Percentiles rank a stretch among this genome's conserved stretches.
Evolutionary conservation across 2,113 vertebrate genomes (phyloP).

Genomic region (Cacatua alba): DNA sequence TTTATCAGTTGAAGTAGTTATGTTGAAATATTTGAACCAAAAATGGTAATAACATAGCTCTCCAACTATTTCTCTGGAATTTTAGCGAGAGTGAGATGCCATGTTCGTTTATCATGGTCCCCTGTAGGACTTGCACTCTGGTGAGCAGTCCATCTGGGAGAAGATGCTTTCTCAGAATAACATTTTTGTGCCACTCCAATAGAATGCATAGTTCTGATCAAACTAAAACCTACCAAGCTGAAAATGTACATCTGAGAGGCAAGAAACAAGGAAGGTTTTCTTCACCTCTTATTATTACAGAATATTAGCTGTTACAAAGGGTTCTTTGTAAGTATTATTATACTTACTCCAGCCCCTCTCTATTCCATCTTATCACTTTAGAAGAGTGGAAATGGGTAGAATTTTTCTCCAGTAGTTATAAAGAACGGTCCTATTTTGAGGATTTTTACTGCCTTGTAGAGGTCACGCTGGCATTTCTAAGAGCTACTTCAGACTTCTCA

Average conservation of each 20-base stretch:
- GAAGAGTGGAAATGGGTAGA: constrained; percentile 31
- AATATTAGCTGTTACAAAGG: constrained; percentile 19
- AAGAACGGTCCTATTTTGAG: constrained; percentile 33
- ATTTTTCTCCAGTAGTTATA: constrained; percentile 23
- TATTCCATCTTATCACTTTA: constrained; percentile 10
- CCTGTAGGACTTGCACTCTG: neutral
- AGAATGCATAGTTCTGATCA: neutral
- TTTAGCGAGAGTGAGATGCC: neutral
- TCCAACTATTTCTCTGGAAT: neutral
- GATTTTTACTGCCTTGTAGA: constrained; percentile 28
- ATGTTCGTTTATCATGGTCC: neutral
- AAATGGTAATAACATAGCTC: neutral
- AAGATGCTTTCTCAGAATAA: neutral
- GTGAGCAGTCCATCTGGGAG: neutral
- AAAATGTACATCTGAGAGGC: neutral
- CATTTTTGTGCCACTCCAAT: neutral
- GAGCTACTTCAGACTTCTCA: constrained; percentile 36
- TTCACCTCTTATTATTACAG: neutral
- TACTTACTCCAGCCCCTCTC: neutral
- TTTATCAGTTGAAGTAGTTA: neutral
- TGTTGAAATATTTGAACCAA: neutral
- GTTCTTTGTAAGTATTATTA: constrained; percentile 21
- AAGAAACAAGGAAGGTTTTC: constrained; percentile 9
- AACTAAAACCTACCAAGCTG: neutral
- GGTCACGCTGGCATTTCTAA: constrained; percentile 56